Percentiles rank a stretch among this genome's conserved stretches.
These are phyloP conservation scores for Brachypterus glaber DNA, from an alignment of 2,888 invertebrate species.

Conservation along the genomic window DNA sequence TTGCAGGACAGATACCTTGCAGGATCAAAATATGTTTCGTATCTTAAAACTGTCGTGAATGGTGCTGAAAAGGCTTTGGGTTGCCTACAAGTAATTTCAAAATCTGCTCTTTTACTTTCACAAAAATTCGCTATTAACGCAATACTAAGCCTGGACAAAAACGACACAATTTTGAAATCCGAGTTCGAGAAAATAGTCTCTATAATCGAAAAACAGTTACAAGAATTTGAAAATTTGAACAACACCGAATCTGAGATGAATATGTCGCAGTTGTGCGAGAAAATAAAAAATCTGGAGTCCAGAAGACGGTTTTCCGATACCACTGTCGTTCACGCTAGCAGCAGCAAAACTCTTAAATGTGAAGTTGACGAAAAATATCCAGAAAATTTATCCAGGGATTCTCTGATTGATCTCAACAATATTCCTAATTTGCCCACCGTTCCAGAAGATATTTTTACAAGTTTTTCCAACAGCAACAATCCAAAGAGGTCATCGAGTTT, in stretches of 20 bases:
- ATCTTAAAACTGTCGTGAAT: slow-evolving; percentile 34
- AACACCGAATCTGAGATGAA: slow-evolving; percentile 20
- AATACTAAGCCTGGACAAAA: slow-evolving; percentile 15
- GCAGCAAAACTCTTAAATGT: slow-evolving; percentile 35
- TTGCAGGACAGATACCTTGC: slow-evolving; percentile 34
- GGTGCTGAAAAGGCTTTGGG: slow-evolving; percentile 35
- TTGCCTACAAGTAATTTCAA: slow-evolving; percentile 34
- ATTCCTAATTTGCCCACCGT: slow-evolving; percentile 41
- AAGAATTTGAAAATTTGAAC: slow-evolving; percentile 33
- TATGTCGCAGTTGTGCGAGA: slow-evolving; percentile 31
- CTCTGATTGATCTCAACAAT: slow-evolving; percentile 39
- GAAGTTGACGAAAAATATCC: slow-evolving; percentile 43
- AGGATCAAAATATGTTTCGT: slow-evolving; percentile 38
- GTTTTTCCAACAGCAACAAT: slow-evolving; percentile 33
- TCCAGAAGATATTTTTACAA: slow-evolving; percentile 42
- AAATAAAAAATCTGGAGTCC: slow-evolving; percentile 33
- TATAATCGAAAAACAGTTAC: slow-evolving; percentile 36
- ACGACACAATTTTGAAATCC: slow-evolving; percentile 23
- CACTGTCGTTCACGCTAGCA: slow-evolving; percentile 18
- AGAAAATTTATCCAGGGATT: slow-evolving; percentile 41
- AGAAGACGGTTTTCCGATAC: background rate
- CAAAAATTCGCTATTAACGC: slow-evolving; percentile 30
- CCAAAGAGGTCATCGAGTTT: slow-evolving; percentile 40
- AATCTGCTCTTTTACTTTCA: slow-evolving; percentile 33
- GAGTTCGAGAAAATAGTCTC: slow-evolving; percentile 35